Conservation (phyloP, 2,113 vertebrate species). For the Ochotona curzoniae region DNA sequence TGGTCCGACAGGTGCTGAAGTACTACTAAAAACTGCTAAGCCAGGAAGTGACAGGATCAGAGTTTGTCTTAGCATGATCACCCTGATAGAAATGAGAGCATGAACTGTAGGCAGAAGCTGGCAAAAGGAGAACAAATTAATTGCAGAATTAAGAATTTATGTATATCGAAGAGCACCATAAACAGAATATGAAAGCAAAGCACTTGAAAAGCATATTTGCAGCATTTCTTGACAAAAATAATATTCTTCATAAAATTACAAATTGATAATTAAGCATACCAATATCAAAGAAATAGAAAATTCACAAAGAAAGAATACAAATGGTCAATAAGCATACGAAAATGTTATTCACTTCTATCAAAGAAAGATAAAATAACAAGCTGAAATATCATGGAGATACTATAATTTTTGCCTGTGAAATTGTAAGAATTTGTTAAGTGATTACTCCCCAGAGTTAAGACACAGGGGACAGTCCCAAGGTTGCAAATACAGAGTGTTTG, state of each 20-base stretch:
- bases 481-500: neutral
- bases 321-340: slow-evolving; percentile 55
- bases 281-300: slow-evolving; percentile 73
- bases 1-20: neutral
- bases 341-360: slow-evolving; percentile 42
- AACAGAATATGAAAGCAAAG: slow-evolving; percentile 77
- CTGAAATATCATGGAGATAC: slow-evolving; percentile 9
- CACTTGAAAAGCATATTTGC: slow-evolving; percentile 66
- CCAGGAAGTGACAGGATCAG: neutral
- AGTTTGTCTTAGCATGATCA: neutral
- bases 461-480: neutral
- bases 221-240: slow-evolving; percentile 75
- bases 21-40: neutral
- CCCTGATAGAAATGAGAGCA: neutral
- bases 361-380: slow-evolving; percentile 53
- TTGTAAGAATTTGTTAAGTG: slow-evolving; percentile 21
- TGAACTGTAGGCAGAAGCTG: slow-evolving; percentile 1
- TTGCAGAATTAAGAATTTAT: slow-evolving; percentile 77
- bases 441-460: neutral
- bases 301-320: slow-evolving; percentile 67
- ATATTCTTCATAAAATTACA: slow-evolving; percentile 72
- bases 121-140: slow-evolving; percentile 57
- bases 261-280: slow-evolving; percentile 45
- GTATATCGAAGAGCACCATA: slow-evolving; percentile 77
- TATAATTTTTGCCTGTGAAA: slow-evolving; percentile 40